A percentile compares a stretch with the other conserved stretches of the same genome.
These are phyloP conservation scores for Enteromius fasciolatus DNA, from an alignment of 2,797 vertebrate genomes.

Conservation along the genomic window DNA sequence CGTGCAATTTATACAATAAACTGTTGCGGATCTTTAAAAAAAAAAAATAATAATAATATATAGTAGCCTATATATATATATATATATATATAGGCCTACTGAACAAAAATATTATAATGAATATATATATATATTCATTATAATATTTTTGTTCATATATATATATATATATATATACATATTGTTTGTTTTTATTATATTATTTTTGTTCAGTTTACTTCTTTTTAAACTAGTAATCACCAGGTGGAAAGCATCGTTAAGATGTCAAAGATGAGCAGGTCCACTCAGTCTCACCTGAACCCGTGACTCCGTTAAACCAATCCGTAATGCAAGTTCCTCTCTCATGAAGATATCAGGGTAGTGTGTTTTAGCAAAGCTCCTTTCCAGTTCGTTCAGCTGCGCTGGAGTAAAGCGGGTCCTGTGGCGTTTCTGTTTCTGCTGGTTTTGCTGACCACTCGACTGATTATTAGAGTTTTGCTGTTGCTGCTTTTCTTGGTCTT, in stretches of 20 bases:
- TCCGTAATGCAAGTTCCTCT: conserved; percentile 94
- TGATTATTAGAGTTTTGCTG: conserved; percentile 84
- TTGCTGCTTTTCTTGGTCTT: conserved; percentile 93
- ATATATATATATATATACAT: too few species aligned
- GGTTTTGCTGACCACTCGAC: conserved; percentile 82
- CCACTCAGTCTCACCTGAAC: conserved; percentile 85
- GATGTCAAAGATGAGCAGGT: neutral
- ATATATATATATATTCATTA: too few species aligned
- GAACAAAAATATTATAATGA: too few species aligned
- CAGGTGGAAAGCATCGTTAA: neutral
- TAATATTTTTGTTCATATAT: too few species aligned
- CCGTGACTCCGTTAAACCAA: conserved; percentile 96
- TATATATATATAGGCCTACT: too few species aligned
- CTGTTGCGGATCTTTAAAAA: neutral
- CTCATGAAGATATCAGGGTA: conserved; percentile 99
- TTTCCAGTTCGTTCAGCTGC: conserved; percentile 96
- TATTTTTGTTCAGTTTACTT: neutral
- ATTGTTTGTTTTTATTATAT: too few species aligned
- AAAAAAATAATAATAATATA: too few species aligned
- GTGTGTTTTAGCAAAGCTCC: conserved; percentile 98
- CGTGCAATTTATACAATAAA: neutral
- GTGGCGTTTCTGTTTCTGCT: conserved; percentile 98
- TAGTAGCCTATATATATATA: too few species aligned
- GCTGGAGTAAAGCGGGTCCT: conserved; percentile 97
- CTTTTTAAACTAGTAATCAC: too few species aligned